Evolutionary conservation across 1,140 invertebrate genomes (phyloP).

Genomic region (Halictus rubicundus): DNA sequence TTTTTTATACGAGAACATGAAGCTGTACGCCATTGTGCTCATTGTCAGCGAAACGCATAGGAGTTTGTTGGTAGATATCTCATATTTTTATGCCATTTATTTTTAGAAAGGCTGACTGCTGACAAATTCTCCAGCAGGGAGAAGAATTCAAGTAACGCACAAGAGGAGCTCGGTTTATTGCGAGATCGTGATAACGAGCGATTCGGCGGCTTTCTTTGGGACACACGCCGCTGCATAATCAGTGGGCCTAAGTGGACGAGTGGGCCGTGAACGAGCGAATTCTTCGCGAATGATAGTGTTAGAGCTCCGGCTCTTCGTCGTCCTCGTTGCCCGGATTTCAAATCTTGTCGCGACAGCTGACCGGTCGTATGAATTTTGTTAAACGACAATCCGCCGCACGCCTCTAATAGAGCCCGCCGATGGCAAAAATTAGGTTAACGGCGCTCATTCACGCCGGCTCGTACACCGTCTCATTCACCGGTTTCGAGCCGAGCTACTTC

Average conservation of each 20-base stretch:
- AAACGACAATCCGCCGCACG: slow-evolving; percentile 2
- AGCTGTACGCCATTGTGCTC: no score
- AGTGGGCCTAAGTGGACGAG: slow-evolving; percentile 42
- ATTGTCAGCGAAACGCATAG: no score
- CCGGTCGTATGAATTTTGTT: slow-evolving; percentile 26
- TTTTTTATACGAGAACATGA: no score
- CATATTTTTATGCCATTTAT: no score
- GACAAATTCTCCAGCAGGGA: no score
- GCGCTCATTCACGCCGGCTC: no score
- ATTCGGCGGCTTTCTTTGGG: slow-evolving; percentile 40
- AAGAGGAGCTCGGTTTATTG: slow-evolving; percentile 29
- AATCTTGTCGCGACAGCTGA: slow-evolving; percentile 34
- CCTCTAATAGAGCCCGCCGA: not conserved
- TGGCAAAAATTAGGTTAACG: not conserved
- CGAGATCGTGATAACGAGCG: slow-evolving; percentile 40
- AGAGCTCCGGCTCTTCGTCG: not conserved
- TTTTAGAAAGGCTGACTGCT: no score
- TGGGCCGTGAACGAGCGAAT: slow-evolving; percentile 54
- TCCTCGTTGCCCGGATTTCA: slow-evolving; percentile 35
- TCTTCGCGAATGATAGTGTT: slow-evolving; percentile 54
- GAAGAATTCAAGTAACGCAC: not conserved
- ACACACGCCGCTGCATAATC: slow-evolving; percentile 36
- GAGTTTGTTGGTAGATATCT: no score
- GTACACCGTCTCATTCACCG: no score
- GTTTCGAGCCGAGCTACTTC: no score